Evolutionary conservation across 2,113 vertebrate genomes (phyloP), one percentile per base, ranked within the genome.

Genomic region (Triplophysa rosa): DNA sequence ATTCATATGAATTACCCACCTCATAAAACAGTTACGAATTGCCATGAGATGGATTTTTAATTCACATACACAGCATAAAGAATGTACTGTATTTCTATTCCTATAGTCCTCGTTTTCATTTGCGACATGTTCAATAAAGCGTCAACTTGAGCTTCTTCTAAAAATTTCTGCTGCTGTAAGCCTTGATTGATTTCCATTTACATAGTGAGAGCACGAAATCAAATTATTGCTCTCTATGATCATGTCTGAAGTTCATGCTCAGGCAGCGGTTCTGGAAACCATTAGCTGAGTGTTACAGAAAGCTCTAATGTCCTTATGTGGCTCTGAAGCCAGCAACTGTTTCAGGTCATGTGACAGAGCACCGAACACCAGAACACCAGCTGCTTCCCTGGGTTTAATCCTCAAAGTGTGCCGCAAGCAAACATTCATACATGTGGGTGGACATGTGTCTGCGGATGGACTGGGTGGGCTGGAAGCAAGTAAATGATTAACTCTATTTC

Each of bases 321-420:
- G 45, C 62, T 10, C 45, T 2, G 7, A 69, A 19, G 67, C 54
- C 59, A 24, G 56, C 45, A 65, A 71, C 80, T 63, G 64, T 74
- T 67, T 64, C 72, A 63, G 13, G 72, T 76, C 63, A 58, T 17
- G 24, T 73, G 47, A 66, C 40, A 17, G 29, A 10, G 63, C 33
- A 37, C 10, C 33, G 26, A n/a, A 61, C 56, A 8, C 47, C 59
- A 74, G 33, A 23, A 61, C n/a, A 19, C 24, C 61, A 66, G 64
- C 37, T 77, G 72, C 65, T 69, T 68, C 11, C 62, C 8, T 47
- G 69, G 47, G 45, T 64, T 56, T 80, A 80, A 80, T 74, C 69
- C 10, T 54, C 12, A 49, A 29, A 58, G 62, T 42, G 21, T 70
- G 67, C 16, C 63, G 54, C 29, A 59, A 29, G 13, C 29, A 47